Evolutionary conservation across 2,113 vertebrate genomes (phyloP), one percentile per base, ranked within the genome.

Genomic region (Chloebia gouldiae): DNA sequence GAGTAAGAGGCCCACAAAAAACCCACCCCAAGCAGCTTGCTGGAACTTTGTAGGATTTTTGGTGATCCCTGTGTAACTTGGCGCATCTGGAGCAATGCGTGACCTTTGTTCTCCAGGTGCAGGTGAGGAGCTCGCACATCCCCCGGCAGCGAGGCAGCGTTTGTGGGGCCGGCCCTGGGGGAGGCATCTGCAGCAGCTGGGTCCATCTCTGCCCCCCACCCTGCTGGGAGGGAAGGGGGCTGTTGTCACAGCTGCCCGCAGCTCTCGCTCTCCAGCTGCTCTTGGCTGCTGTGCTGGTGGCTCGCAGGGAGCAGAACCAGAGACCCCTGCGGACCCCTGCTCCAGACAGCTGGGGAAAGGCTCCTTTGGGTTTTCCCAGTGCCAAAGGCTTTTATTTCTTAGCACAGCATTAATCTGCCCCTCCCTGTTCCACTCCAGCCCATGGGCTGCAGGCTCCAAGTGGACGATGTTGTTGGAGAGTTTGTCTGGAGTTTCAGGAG

Each of bases 401-500:
- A 77, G 49, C 39, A 15, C 15, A 7, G 89, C 45, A 11, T 39
- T 53, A 22, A 37, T 57, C 12, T 7, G 18, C 10, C 20, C 13
- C 17, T 68, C 22, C 0, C 49, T 11, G 53, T 1, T 85, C 47
- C 66, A 18, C n/a, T 42, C 53, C 6, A 7, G 17, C n/a, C 69
- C 17, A 4, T 15, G 69, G 49, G 7, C 6, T 22, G 40, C 25
- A 0, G 4, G 14, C 45, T 69, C 37, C 1, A 10, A 53, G 49
- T 0, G 0, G 40, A 8, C 0, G 0, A 1, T 1, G 20, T 5
- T 8, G 21, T n/a, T 66, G 33, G 13, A 27, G 51, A 4, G n/a
- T 14, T 57, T 21, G 13, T 11, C 1, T 2, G 65, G 78, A 20
- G 25, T 25, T 76, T 60, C 65, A 39, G 73, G n/a, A 44, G 30